phyloP scores from a whole-genome alignment of 2,888 invertebrate species.

The Hydrotaea cyrtoneurina region DNA sequence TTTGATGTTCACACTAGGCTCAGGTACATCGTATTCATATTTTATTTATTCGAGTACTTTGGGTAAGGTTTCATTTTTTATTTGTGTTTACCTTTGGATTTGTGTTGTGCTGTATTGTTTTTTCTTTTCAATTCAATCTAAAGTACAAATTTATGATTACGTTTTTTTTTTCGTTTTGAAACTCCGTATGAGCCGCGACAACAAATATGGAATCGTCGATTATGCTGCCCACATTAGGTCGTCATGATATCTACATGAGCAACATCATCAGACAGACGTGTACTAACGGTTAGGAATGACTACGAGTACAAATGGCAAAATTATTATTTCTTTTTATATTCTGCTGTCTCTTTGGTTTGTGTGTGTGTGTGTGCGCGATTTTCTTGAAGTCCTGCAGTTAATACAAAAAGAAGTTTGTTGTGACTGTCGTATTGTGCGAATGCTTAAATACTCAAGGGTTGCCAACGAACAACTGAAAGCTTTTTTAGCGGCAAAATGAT shows the following conservation, averaged over 20 bases:
- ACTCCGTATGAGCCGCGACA: not conserved
- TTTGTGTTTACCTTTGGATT: not conserved
- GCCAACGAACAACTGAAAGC: too few relatives aligned
- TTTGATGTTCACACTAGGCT: conserved; percentile 1
- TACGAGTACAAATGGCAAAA: not conserved
- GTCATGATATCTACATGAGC: conserved; percentile 47
- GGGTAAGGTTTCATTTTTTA: conserved; percentile 17
- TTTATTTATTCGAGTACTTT: conserved; percentile 33
- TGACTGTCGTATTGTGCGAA: not conserved
- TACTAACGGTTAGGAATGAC: not conserved
- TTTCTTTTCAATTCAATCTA: conserved; percentile 13
- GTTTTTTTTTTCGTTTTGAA: conserved; percentile 29
- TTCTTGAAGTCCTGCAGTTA: conserved; percentile 1
- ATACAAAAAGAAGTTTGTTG: not conserved
- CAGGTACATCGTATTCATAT: not conserved
- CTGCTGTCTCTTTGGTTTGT: not conserved
- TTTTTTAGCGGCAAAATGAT: too few relatives aligned
- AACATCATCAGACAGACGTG: conserved; percentile 18
- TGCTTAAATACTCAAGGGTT: conserved; percentile 6
- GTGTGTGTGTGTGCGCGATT: too few relatives aligned
- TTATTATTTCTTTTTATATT: not conserved
- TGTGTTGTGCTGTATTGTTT: not conserved
- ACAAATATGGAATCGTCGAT: conserved; percentile 45
- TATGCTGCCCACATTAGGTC: conserved; percentile 53
- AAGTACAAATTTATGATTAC: conserved; percentile 57